Base-by-base conservation (phyloP, 1,140 invertebrate species). In the Zaprionus kolodkinae region DNA sequence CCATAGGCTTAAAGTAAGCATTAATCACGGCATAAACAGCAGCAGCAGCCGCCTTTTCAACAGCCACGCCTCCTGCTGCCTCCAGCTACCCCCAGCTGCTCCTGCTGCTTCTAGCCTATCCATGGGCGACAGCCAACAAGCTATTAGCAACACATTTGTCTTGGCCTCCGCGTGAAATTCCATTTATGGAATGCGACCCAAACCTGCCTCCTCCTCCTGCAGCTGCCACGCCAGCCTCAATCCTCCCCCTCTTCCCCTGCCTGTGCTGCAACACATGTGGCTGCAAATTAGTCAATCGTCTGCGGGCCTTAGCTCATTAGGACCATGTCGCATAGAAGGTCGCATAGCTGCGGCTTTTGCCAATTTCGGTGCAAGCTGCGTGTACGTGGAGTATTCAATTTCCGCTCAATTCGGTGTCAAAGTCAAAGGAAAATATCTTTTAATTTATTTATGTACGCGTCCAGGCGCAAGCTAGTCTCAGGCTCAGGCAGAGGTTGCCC, bases 91-190 rank as follows among this genome's bases (percentile, higher is more conserved):
- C 9, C 25, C 30, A n/a, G 10, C n/a, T 21, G 2, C 21, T 21
- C 21, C 21, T 63, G 12, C 25, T 9, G 2, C 13, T 30, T 27
- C 15, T 27, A 62, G 68, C 45, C 50, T 74, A 70, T 63, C 33
- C 36, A 59, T 17, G 11, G 71, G 64, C 61, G 75, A 88, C 84
- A 83, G 84, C 80, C 40, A 75, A 84, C 85, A 89, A 89, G 84
- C 84, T 88, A 88, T 88, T 88, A 88, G 84, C 81, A 89, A 89
- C 84, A 84, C 84, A 88, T 88, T 88, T 88, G 84, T 88, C 84
- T 88, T 89, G 1, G 17, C 15, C 45, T 69, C 54, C 57, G 81
- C 62, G 72, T 74, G 81, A 81, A 85, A 90, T 90, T 81, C 75
- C 81, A 85, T 81, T 81, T 81, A 78, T 72, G 73, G 80, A 84